phyloP scores from a whole-genome alignment of 2,797 vertebrate species.

The Epinephelus malabaricus region DNA sequence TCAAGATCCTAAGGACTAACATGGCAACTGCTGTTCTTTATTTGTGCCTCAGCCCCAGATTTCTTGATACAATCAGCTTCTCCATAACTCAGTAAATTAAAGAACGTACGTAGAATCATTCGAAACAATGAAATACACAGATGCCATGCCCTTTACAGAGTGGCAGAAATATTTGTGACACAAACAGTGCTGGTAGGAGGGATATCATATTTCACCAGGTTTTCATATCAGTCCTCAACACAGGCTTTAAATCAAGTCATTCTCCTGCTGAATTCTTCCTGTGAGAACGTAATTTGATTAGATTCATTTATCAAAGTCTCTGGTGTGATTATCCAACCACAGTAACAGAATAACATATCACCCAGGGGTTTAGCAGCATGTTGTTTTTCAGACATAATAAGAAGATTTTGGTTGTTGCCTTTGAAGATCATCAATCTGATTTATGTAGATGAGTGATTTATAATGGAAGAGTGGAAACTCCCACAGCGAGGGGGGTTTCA shows the following conservation, averaged over 20 bases:
- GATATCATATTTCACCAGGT: constrained; percentile 19
- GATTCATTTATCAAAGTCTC: constrained; percentile 38
- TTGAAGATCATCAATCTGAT: constrained; percentile 36
- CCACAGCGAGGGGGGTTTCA: background rate
- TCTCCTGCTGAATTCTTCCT: constrained; percentile 22
- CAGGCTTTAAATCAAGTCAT: constrained; percentile 2
- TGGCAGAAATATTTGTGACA: constrained; percentile 7
- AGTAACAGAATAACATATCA: constrained; percentile 36
- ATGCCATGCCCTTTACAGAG: background rate
- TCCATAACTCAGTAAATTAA: constrained; percentile 32
- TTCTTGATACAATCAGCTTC: constrained; percentile 22
- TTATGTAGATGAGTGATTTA: constrained; percentile 40
- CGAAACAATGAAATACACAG: background rate
- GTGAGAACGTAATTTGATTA: constrained; percentile 43
- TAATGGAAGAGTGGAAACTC: constrained; percentile 31
- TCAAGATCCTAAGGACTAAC: constrained; percentile 20
- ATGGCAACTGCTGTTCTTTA: constrained; percentile 17
- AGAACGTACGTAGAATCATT: background rate
- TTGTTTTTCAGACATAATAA: constrained; percentile 33
- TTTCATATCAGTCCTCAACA: constrained; percentile 11
- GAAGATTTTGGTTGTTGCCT: constrained; percentile 14
- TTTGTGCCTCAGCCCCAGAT: constrained; percentile 18
- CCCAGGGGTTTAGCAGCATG: constrained; percentile 25
- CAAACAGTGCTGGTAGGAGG: background rate
- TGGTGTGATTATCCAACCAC: constrained; percentile 35